Percentiles rank a stretch among this genome's conserved stretches.
These are phyloP conservation scores for Lymantria dispar DNA, from an alignment of 2,888 invertebrate genomes.

Conservation along the genomic window DNA sequence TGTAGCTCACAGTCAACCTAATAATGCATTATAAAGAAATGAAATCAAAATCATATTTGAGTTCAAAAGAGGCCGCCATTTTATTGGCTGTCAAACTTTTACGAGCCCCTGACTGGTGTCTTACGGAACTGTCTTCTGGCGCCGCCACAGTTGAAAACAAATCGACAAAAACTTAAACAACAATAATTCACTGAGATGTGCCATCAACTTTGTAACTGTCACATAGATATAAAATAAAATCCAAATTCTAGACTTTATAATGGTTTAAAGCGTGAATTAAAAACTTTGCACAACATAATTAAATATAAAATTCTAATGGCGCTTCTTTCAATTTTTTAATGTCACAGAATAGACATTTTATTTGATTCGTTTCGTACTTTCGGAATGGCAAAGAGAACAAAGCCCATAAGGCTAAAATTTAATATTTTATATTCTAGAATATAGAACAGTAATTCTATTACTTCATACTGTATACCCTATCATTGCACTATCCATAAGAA, in stretches of 20 bases:
- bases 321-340: constrained; percentile 78
- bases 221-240: constrained; percentile 12
- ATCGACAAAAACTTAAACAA: constrained; percentile 38
- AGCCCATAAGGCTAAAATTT: too few species aligned
- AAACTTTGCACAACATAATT: constrained; percentile 8
- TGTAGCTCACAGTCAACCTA: constrained; percentile 9
- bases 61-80: constrained; percentile 82
- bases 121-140: constrained; percentile 44
- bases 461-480: too few species aligned
- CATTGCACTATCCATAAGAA: too few species aligned
- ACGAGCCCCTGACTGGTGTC: constrained; percentile 28
- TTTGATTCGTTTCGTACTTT: background rate
- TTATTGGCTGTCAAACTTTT: constrained; percentile 70
- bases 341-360: constrained; percentile 29
- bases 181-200: constrained; percentile 24
- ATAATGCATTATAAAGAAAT: constrained; percentile 16
- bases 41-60: constrained; percentile 48
- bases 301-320: constrained; percentile 61
- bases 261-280: constrained; percentile 4
- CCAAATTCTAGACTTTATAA: constrained; percentile 19
- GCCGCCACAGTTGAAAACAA: constrained; percentile 79
- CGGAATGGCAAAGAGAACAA: too few species aligned
- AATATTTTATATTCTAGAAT: too few species aligned
- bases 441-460: too few species aligned
- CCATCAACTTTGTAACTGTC: constrained; percentile 10